A percentile compares a stretch with the other conserved stretches of the same genome.
Evolutionary conservation across 1,140 invertebrate species (phyloP).

Genomic region (Drosophila navojoa): DNA sequence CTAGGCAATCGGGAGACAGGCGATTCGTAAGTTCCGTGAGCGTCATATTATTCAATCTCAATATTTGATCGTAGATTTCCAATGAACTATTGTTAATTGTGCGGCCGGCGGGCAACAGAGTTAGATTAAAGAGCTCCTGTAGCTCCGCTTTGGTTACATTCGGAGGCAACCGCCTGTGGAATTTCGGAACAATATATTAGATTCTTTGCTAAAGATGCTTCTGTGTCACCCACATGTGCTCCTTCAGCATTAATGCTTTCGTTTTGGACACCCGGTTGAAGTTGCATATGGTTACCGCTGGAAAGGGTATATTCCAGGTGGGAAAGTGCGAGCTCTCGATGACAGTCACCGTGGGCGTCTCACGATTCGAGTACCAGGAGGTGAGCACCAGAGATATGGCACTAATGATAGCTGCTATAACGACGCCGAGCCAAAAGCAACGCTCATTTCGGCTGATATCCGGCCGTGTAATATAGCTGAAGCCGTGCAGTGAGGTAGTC

Average conservation of each 20-base stretch:
- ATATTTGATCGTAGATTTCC: constrained; percentile 78
- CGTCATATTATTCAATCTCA: constrained; percentile 81
- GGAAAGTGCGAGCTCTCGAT: constrained; percentile 88
- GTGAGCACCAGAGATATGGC: constrained; percentile 84
- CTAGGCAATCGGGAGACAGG: constrained; percentile 85
- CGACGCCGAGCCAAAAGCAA: constrained; percentile 84
- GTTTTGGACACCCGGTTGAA: constrained; percentile 85
- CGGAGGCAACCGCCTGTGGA: constrained; percentile 54
- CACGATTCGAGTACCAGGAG: constrained; percentile 84
- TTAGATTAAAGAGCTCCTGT: constrained; percentile 65
- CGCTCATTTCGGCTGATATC: constrained; percentile 67
- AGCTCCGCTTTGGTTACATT: constrained; percentile 59
- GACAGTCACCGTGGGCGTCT: constrained; percentile 85
- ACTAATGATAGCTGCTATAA: constrained; percentile 82
- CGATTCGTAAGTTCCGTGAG: constrained; percentile 67
- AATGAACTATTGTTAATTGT: constrained; percentile 45
- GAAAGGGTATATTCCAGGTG: constrained; percentile 89
- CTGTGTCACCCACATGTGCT: constrained; percentile 71
- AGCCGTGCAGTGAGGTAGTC: constrained; percentile 84
- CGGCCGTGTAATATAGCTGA: constrained; percentile 75
- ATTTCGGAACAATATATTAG: background rate
- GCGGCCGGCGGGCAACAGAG: constrained; percentile 57
- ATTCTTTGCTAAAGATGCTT: background rate
- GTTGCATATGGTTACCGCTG: constrained; percentile 87
- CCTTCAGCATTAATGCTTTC: constrained; percentile 68